Evolutionary conservation across 2,888 invertebrate species (phyloP), one percentile per base, ranked within the genome.

Genomic region (Dromius quadrimaculatus): DNA sequence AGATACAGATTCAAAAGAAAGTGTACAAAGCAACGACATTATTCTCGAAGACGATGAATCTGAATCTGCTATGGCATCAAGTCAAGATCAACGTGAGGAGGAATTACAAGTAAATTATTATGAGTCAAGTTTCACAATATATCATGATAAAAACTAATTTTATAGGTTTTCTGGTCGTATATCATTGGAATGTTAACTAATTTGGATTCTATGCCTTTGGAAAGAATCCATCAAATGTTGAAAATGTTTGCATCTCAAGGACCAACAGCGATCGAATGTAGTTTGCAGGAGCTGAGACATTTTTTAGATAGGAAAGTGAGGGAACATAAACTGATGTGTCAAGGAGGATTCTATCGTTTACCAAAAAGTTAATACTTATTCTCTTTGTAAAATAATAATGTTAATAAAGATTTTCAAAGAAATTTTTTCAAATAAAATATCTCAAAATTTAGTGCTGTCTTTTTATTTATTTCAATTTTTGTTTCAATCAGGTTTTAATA

Each of bases 181-280:
- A 96, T 98, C 76, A 93, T 95, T 47, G 97, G 97, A 13, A 98
- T 98, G 98, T 83, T 98, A 70, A 96, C 96, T 8, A 98, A 98
- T 84, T 84, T 98, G 74, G 96, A 97, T 77, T 93, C 93, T 0
- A 85, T 97, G 79, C 93, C 96, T 0, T 84, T 97, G 74, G 97
- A 97, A 76, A 86, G 97, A 64, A 97, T 98, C 76, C 95, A 97
- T 82, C 94, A 95, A 79, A 97, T 97, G 96, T 82, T 98, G 72
- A 95, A 95, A 81, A 93, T 97, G 91, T 98, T 98, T 85, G 96
- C 96, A 1, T 94, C 95, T 32, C 95, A 95, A 84, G 95, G 95
- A 6, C 93, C 95, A 0, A 87, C 88, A 0, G 90, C 92, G 0
- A 90, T 93, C 9, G 97, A 97, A 79, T 96, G 95, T 78, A 93